Evolutionary conservation across 2,888 invertebrate genomes (phyloP), one percentile per base, ranked within the genome.

Genomic region (Peribatodes rhomboidaria): DNA sequence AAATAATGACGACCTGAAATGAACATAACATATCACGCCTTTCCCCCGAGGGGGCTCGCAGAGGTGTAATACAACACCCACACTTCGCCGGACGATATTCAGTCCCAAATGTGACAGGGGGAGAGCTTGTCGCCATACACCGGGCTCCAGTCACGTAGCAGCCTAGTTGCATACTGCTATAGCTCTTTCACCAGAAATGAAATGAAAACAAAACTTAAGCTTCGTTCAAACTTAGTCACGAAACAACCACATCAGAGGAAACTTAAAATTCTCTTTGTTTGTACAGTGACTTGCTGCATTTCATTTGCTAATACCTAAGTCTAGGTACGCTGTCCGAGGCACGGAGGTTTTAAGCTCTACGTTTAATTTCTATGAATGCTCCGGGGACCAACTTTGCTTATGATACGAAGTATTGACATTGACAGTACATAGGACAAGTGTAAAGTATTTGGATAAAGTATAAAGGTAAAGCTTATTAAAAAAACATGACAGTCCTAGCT

Each of bases 291-390:
- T 52, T 22, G 44, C 39, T 53, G 57, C 58, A 63, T 58, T 63
- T 58, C 53, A 58, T 58, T 62, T 50, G 41, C 8, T 33, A 46
- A 55, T 55, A 65, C 50, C 35, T 42, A 63, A 44, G 50, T 49
- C 22, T 46, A 49, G 49, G 35, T n/a, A 2, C 31, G 42, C 55
- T 33, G 58, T 46, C 18, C 41, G 37, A 22, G 20, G 31, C 42
- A 55, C 42, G 42, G 54, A 64, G 59, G 59, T 59, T 55, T 59
- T 50, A 58, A 59, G 59, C 54, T 54, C 33, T 35, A 42, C 58
- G 55, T 55, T 64, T 64, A 54, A 64, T 64, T 59, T 54, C 59
- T 37, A 59, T 50, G 55, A 59, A 59, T 42, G 16, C 59, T 49
- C 55, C 1, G 7, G 59, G 31, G 55, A 62, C 20, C 18, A 56